phyloP scores from a whole-genome alignment of 2,797 vertebrate genomes.

The Anguilla obscura region DNA sequence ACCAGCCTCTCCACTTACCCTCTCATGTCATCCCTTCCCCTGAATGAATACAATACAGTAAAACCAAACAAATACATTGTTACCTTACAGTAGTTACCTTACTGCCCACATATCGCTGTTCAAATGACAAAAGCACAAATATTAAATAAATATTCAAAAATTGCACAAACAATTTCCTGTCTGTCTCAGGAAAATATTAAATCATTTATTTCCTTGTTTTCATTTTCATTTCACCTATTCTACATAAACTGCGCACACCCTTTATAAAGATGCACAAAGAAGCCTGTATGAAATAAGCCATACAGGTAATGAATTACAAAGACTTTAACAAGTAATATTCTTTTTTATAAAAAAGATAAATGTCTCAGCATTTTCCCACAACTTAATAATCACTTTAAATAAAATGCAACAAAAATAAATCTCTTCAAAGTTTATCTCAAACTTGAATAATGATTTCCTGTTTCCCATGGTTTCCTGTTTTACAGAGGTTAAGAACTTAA shows the following conservation, averaged over 20 bases:
- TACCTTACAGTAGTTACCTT: neutral
- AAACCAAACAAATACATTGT: constrained; percentile 2
- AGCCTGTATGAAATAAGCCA: neutral
- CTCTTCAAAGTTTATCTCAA: neutral
- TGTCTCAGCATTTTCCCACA: neutral
- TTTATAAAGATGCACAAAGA: neutral
- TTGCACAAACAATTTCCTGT: neutral
- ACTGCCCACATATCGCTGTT: neutral
- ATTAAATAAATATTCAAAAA: neutral
- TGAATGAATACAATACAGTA: neutral
- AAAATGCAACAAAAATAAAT: neutral
- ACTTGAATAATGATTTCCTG: neutral
- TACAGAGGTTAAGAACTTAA: no score
- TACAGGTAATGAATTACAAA: neutral
- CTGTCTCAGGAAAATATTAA: neutral
- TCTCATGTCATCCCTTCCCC: neutral
- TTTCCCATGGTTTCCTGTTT: no score
- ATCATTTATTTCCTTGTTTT: neutral
- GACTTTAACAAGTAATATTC: no score
- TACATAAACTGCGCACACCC: neutral
- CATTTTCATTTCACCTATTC: neutral
- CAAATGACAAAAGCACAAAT: neutral
- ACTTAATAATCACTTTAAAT: neutral
- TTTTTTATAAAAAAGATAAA: neutral
- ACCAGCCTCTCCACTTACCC: neutral